phyloP scores from a whole-genome alignment of 2,113 vertebrate species.

The Anthoscopus minutus region DNA sequence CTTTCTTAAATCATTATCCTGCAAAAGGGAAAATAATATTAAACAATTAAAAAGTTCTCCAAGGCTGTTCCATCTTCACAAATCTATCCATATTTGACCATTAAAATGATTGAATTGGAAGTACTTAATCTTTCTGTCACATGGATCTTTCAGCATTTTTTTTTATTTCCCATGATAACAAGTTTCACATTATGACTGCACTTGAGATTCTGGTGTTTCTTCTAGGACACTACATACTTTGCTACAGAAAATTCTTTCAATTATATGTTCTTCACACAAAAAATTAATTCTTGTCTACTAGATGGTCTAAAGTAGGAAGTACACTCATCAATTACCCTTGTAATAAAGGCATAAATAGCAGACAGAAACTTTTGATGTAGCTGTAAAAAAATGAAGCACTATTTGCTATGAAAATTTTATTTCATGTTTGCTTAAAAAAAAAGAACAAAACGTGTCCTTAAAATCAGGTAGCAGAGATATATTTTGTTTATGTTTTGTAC shows the following conservation, averaged over 20 bases:
- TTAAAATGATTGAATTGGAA: background rate
- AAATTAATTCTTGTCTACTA: background rate
- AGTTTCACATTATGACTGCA: background rate
- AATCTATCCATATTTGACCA: background rate
- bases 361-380: background rate
- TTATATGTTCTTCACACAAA: background rate
- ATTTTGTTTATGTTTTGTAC: background rate
- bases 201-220: background rate
- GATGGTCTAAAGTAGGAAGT: background rate
- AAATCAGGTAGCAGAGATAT: background rate
- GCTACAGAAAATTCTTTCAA: background rate
- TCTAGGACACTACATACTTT: background rate
- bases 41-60: background rate
- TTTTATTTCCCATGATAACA: background rate
- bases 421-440: background rate
- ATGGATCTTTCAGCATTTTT: background rate
- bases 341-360: background rate
- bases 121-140: background rate
- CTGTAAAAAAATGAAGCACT: background rate
- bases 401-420: background rate
- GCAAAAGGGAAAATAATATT: background rate
- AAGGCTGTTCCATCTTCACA: background rate
- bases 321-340: background rate
- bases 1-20: conserved; percentile 37
- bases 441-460: background rate